These are phyloP conservation scores for Mizuhopecten yessoensis DNA, from an alignment of 1,140 invertebrate species.

Conservation along the genomic window DNA sequence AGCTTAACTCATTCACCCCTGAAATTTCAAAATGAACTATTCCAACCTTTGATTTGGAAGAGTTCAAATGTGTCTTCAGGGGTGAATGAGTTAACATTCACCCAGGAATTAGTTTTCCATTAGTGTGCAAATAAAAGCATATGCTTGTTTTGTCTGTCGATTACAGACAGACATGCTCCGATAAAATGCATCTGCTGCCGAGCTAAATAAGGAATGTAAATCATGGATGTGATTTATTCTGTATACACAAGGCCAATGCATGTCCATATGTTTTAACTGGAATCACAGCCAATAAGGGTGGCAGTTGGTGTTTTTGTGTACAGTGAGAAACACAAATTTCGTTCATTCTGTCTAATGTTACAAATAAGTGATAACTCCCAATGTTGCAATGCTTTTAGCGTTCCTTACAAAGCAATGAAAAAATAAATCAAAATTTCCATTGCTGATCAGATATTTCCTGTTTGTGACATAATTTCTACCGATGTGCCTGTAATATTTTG, in stretches of 20 bases:
- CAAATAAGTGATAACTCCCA: neutral
- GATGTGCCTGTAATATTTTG: too few species aligned
- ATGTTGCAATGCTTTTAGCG: neutral
- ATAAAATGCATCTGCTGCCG: conserved; percentile 9
- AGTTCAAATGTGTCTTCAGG: too few species aligned
- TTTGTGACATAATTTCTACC: too few species aligned
- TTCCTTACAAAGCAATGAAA: neutral
- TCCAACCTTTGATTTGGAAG: too few species aligned
- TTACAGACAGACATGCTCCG: neutral
- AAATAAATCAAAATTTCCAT: neutral
- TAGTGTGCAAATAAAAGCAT: conserved; percentile 27
- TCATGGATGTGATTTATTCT: neutral
- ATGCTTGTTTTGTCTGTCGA: neutral
- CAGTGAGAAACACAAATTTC: too few species aligned
- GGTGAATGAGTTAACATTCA: too few species aligned
- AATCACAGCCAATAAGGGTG: too few species aligned
- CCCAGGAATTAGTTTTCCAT: neutral
- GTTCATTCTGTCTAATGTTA: neutral
- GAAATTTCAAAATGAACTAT: too few species aligned
- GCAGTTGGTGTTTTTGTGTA: too few species aligned
- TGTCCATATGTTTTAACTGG: too few species aligned
- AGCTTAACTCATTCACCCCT: too few species aligned
- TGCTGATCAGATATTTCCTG: neutral
- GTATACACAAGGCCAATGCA: too few species aligned
- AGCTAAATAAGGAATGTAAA: neutral